phyloP scores from a whole-genome alignment of 37 sponge, comb jelly and placozoan species.

The Beroe forskalii region DNA sequence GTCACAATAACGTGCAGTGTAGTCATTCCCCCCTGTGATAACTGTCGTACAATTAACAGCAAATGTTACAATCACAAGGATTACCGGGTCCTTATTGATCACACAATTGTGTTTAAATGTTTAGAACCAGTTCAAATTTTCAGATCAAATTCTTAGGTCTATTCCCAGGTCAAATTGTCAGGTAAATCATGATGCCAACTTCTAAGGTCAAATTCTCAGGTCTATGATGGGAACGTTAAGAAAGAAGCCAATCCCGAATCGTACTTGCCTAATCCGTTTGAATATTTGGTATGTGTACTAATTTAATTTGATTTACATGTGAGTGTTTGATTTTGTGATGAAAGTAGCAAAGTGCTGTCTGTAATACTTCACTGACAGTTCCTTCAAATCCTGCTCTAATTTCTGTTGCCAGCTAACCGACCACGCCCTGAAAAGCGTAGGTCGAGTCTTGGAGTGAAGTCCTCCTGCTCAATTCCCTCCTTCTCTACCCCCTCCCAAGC shows the following conservation, averaged over 20 bases:
- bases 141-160: no score
- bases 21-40: no score
- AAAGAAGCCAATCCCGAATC: neutral
- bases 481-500: constrained; percentile 58
- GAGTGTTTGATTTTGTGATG: no score
- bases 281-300: neutral
- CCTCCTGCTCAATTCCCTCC: constrained; percentile 47
- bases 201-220: no score
- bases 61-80: neutral
- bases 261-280: neutral
- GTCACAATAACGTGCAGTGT: no score
- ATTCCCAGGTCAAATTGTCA: no score
- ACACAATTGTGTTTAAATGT: no score
- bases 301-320: no score
- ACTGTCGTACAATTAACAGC: neutral
- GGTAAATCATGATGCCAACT: neutral
- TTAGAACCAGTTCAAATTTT: no score
- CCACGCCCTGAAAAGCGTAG: constrained; percentile 15
- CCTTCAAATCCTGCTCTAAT: neutral
- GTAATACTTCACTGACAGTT: no score
- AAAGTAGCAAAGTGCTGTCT: no score
- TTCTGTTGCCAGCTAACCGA: neutral
- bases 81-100: no score
- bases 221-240: neutral
- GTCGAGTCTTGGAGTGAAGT: neutral